phyloP scores from a whole-genome alignment of 2,888 invertebrate genomes.

The Masnerella sp. region DNA sequence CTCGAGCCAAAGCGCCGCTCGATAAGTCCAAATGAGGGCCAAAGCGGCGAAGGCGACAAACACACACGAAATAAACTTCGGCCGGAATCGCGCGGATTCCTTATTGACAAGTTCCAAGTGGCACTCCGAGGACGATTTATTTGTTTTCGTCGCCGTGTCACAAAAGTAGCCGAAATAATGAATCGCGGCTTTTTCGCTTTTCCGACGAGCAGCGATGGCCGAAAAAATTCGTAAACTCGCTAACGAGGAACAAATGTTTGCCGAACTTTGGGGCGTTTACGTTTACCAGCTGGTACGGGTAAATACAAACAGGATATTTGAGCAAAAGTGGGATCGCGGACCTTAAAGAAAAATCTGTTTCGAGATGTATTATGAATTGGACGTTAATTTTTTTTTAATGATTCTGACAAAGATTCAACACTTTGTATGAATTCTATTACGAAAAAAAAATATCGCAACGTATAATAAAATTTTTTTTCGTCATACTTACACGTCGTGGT shows the following conservation, averaged over 20 bases:
- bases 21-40: constrained; percentile 30
- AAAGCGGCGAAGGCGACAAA: constrained; percentile 7
- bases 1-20: constrained; percentile 24
- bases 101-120: constrained; percentile 31
- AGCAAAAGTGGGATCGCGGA: neutral
- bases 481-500: too few species aligned
- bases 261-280: constrained; percentile 3
- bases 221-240: neutral
- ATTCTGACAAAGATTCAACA: too few species aligned
- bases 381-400: too few species aligned
- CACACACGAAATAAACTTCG: constrained; percentile 13
- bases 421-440: too few species aligned
- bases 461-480: too few species aligned
- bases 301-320: constrained; percentile 14
- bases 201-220: too few species aligned
- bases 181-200: too few species aligned
- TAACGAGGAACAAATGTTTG: constrained; percentile 14
- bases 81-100: constrained; percentile 2
- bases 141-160: neutral
- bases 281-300: neutral
- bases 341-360: constrained; percentile 2
- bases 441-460: too few species aligned
- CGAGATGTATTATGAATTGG: neutral
- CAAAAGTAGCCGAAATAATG: too few species aligned
- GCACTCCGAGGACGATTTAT: neutral